Evolutionary conservation across 1,140 invertebrate species (phyloP), one percentile per base, ranked within the genome.

Genomic region (Cydia strobilella): DNA sequence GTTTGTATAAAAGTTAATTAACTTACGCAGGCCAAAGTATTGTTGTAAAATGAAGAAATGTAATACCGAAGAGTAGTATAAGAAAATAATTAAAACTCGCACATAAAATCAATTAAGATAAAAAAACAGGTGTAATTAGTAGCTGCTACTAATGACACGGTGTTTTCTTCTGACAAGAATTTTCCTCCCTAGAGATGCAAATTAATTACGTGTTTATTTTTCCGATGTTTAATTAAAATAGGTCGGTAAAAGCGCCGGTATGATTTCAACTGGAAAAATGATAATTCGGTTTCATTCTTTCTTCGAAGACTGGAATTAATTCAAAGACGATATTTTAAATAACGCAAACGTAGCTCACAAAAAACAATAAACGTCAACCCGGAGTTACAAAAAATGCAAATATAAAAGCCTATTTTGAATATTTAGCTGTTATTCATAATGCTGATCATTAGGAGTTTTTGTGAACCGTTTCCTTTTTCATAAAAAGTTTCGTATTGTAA

Each of bases 281-380:
- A 69, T 69, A 20, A 69, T 69, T 35, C 65, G 15, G 35, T 69
- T 69, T 69, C 65, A 69, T 12, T 27, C n/a, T 69, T 69, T 69
- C 27, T 69, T 20, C n/a, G 42, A 69, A 69, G 65, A 25, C 65
- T 18, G 1, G 65, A 31, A 69, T 69, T 69, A 69, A 20, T 69
- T 23, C n/a, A 42, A 39, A 69, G 65, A 69, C 31, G 65, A 39
- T 69, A 27, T 69, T 18, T 69, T 39, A 39, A 69, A 13, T 66
- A 31, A 65, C 27, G 63, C 63, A 66, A 25, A 66, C 27, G 35
- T 39, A 10, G 35, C 3, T n/a, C 63, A n/a, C 23, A 35, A 69
- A 69, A 69, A 66, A 66, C n/a, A 66, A 66, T 31, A n/a, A 66
- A 63, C 4, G 62, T 10, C 23, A 13, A 63, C 23, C 62, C 20